Percentiles rank a stretch among this genome's conserved stretches.
Conservation (phyloP, 2,888 invertebrate species). For the Proisotoma minuta region DNA sequence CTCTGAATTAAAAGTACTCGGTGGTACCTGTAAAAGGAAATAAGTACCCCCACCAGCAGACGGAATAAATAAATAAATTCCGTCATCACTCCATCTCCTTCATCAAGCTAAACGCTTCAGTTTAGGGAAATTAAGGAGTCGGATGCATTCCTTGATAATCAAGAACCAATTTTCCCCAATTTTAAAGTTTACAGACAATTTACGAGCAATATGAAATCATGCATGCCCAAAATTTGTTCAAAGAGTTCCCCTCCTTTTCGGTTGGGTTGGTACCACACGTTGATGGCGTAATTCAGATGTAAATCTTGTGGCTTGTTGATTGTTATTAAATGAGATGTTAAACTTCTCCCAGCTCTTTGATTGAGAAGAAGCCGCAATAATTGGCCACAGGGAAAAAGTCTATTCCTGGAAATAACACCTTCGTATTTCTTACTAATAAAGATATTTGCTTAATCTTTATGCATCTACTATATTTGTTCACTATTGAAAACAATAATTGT, state of each 20-base stretch:
- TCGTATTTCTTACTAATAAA: no score
- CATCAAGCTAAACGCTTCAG: neutral
- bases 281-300: neutral
- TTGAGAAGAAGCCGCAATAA: constrained; percentile 34
- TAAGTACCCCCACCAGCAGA: neutral
- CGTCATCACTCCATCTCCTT: neutral
- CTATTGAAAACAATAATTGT: no score
- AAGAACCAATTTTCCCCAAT: constrained; percentile 7
- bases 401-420: no score
- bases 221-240: neutral
- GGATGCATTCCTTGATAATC: neutral
- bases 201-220: neutral
- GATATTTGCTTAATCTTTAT: no score
- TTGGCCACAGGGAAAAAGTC: no score
- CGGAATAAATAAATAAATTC: no score
- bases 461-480: no score
- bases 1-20: neutral
- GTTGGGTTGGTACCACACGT: constrained; percentile 1
- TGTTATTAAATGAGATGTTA: constrained; percentile 41
- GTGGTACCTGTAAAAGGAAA: no score
- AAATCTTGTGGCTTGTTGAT: constrained; percentile 22
- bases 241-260: constrained; percentile 3
- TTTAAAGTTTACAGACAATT: neutral
- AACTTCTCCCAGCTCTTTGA: constrained; percentile 35
- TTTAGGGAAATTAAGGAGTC: neutral